Evolutionary conservation across 1,140 invertebrate species (phyloP), one percentile per base, ranked within the genome.

Genomic region (Mactra quadrangularis): DNA sequence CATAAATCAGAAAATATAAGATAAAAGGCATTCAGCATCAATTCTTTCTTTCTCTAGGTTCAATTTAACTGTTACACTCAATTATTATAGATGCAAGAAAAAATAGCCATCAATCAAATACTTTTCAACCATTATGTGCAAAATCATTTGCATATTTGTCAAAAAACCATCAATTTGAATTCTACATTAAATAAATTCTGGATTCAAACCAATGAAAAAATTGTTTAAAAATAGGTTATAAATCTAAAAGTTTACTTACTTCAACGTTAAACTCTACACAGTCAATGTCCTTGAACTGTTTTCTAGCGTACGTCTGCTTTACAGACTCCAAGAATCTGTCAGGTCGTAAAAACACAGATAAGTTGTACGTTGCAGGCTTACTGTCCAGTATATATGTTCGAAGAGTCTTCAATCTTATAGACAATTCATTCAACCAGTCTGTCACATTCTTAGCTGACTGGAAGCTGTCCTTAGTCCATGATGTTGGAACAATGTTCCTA

Each of bases 341-440:
- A 11, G 92, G 91, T 9, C 90, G 85, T 9, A 89, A 79, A 72
- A 92, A 92, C n/a, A 83, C 88, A 17, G 86, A 84, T 2, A 92
- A 68, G 59, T 88, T 86, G 27, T 87, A 90, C 13, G 81, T 66
- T 7, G 82, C 72, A 1, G 62, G 66, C 7, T 79, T 71, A 3
- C 71, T 50, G 27, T 86, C 82, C 27, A 85, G 47, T 2, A 87
- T 66, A 45, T 90, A 90, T 0, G 83, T 62, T 19, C 74, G 82
- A 0, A 92, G 71, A 47, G 62, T 84, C 33, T 81, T 70, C 17
- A 89, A 70, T 27, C 68, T 84, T 0, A 71, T 55, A 3, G 85
- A 68, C 31, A 92, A 25, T 15, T 85, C 83, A 33, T 60, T 59
- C 41, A 91, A 53, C 91, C 90, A 92, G 3, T 85, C 62, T n/a